Evolutionary conservation across 2,797 vertebrate genomes (phyloP).

Genomic region (Cossypha dichroa): DNA sequence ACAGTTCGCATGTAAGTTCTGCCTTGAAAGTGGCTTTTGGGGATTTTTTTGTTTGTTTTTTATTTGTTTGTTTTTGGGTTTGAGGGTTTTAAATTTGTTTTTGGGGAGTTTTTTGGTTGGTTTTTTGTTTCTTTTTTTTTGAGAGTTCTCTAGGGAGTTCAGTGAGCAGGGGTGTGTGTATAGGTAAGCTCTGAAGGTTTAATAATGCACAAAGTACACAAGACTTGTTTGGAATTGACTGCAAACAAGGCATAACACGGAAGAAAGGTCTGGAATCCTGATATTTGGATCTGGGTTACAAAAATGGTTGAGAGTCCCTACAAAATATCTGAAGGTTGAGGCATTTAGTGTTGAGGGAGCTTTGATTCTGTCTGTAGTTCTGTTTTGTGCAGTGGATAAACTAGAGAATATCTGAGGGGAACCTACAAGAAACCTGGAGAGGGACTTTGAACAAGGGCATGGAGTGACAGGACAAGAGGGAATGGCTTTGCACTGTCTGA

Average conservation of each 20-base stretch:
- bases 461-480: not conserved
- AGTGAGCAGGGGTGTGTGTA: not conserved
- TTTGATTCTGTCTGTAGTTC: not conserved
- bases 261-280: not conserved
- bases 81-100: too few species aligned
- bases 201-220: fast-evolving
- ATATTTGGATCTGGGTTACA: not conserved
- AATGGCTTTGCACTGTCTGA: not conserved
- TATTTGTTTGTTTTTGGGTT: too few species aligned
- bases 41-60: too few species aligned
- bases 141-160: not conserved
- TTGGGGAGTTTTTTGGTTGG: too few species aligned
- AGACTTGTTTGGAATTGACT: not conserved
- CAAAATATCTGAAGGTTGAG: not conserved
- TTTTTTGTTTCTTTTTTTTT: too few species aligned
- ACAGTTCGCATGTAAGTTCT: not conserved
- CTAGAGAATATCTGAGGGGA: not conserved
- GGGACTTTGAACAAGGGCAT: not conserved
- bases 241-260: fast-evolving
- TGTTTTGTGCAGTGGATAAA: not conserved
- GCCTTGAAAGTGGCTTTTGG: fast-evolving
- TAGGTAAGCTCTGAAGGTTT: not conserved
- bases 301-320: fast-evolving
- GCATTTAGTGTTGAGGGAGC: not conserved
- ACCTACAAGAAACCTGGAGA: not conserved